phyloP scores from a whole-genome alignment of 2,113 vertebrate species.

The Pelmatolapia mariae region DNA sequence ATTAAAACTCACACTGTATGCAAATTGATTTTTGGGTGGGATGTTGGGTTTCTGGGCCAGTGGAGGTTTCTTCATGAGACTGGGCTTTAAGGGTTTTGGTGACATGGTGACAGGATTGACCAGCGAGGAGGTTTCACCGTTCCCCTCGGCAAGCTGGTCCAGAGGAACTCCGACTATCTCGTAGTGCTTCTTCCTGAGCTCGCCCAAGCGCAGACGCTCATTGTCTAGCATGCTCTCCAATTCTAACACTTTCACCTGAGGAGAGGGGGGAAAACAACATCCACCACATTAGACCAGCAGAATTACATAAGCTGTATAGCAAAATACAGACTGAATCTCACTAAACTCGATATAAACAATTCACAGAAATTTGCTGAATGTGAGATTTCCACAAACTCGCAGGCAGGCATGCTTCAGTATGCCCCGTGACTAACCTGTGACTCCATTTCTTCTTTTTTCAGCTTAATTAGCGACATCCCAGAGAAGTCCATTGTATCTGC shows the following conservation, averaged over 20 bases:
- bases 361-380: not conserved
- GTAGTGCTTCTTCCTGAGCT: constrained; percentile 91
- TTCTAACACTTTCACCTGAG: constrained; percentile 92
- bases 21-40: constrained; percentile 44
- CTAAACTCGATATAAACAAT: not conserved
- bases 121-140: constrained; percentile 32
- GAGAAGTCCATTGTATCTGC: constrained; percentile 97
- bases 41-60: constrained; percentile 84
- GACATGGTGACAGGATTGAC: constrained; percentile 25
- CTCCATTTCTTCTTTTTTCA: constrained; percentile 96
- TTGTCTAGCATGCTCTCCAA: constrained; percentile 84
- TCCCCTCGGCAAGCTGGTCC: constrained; percentile 45
- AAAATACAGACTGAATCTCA: not conserved
- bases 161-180: constrained; percentile 72
- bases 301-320: not conserved
- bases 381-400: not conserved
- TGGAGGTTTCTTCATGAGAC: constrained; percentile 78
- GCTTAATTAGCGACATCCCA: constrained; percentile 92
- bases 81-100: constrained; percentile 59
- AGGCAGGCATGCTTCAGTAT: not conserved
- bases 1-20: not conserved
- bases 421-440: constrained; percentile 77
- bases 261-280: not conserved
- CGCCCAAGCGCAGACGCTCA: constrained; percentile 85
- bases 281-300: not conserved